Evolutionary conservation across 1,140 invertebrate genomes (phyloP), one percentile per base, ranked within the genome.

Genomic region (Drosophila pandora): DNA sequence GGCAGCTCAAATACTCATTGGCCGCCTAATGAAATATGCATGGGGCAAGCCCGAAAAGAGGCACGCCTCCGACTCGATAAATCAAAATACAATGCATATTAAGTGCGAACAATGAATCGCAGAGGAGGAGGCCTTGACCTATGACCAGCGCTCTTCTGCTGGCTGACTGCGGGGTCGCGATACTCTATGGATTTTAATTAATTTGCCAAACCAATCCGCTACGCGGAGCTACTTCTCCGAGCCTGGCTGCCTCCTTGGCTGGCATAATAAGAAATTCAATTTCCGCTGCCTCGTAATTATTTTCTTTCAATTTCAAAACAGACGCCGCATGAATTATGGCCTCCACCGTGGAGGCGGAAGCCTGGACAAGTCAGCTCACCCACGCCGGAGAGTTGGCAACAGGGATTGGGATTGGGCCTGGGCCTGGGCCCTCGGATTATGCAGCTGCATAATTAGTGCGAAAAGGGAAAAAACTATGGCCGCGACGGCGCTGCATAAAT

Each of bases 301-400:
- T 87, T 87, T 88, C 83, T 87, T 87, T 88, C 83, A 87, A 87
- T 87, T 87, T 87, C 54, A 87, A 88, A 87, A 79, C 83, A 88
- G 79, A 82, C 70, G 75, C 64, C 56, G 70, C 82, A 87, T 87
- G 82, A 87, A 87, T 87, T 87, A 87, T 79, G 59, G 79, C 83
- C 52, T 47, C 64, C 64, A 64, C 67, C 76, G 65, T 71, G 61
- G 59, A 75, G 73, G 45, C 63, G 62, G 63, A 52, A 61, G 39
- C 49, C 58, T 47, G 53, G 37, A 62, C 58, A 32, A 47, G 67
- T 47, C 52, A 39, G 49, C 45, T 68, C 82, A 69, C 79, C 84
- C 75, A 88, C 83, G 83, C 79, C 68, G 52, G 74, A 39, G 77
- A 79, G 62, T 62, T 54, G 59, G 65, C 37, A 47, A 63, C 62